Evolutionary conservation across 2,888 invertebrate genomes (phyloP).

Genomic region (Noctua fimbriata): DNA sequence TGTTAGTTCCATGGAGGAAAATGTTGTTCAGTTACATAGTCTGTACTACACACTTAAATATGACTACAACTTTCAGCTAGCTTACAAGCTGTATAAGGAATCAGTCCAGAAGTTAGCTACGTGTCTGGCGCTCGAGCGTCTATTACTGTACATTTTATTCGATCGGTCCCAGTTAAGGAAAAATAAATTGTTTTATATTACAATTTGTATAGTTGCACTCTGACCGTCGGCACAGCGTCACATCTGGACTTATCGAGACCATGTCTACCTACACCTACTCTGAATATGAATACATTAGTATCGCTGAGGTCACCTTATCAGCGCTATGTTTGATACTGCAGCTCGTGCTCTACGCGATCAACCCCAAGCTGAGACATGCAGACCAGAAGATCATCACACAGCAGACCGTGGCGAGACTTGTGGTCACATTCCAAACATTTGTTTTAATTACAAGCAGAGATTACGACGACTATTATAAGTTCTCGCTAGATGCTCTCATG

Average conservation of each 20-base stretch:
- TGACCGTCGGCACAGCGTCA: neutral
- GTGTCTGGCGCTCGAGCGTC: neutral
- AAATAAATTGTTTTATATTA: neutral
- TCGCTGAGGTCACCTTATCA: neutral
- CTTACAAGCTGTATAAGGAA: neutral
- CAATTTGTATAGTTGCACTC: neutral
- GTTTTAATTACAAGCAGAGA: neutral
- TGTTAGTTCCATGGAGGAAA: neutral
- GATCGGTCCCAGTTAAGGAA: neutral
- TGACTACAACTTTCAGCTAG: neutral
- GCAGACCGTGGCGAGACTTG: neutral
- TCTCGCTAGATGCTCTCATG: neutral
- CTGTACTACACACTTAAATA: no score
- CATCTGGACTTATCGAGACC: neutral
- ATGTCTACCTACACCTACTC: neutral
- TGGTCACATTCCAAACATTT: neutral
- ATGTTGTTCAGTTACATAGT: neutral
- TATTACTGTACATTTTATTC: neutral
- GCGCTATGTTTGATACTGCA: conserved; percentile 6
- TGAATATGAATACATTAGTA: neutral
- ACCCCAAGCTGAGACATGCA: neutral
- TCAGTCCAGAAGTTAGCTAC: neutral
- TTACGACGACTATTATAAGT: neutral
- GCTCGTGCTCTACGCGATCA: neutral
- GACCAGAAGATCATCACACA: conserved; percentile 3